These are phyloP conservation scores for Macrostomum lignano DNA, from an alignment of 1,140 invertebrate genomes.

Conservation along the genomic window DNA sequence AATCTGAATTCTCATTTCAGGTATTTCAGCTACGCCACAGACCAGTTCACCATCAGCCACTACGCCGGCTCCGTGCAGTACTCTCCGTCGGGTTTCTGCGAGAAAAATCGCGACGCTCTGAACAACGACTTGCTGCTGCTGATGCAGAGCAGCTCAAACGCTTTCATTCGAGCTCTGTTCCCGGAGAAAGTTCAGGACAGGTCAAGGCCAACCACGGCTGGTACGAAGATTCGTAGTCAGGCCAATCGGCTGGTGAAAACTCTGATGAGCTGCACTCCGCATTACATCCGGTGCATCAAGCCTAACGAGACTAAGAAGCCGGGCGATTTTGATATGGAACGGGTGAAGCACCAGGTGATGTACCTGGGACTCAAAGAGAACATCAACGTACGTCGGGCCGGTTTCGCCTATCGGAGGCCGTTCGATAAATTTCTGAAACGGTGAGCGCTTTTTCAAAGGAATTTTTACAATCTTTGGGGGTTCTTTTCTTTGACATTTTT, in stretches of 20 bases:
- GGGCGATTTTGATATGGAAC: conserved; percentile 40
- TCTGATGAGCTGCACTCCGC: conserved; percentile 41
- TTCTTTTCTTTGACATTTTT: conserved; percentile 39
- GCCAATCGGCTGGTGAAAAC: conserved; percentile 41
- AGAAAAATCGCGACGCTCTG: conserved; percentile 44
- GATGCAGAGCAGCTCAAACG: conserved; percentile 40
- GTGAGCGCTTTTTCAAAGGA: conserved; percentile 19
- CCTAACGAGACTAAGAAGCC: conserved; percentile 44
- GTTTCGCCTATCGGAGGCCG: conserved; percentile 58
- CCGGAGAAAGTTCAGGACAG: conserved; percentile 31
- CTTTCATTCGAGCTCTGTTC: conserved; percentile 36
- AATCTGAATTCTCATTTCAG: too few relatives aligned
- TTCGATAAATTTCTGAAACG: conserved; percentile 60
- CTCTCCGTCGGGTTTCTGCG: conserved; percentile 42
- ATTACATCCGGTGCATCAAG: conserved; percentile 43
- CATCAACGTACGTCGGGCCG: conserved; percentile 64
- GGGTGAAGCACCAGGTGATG: conserved; percentile 51
- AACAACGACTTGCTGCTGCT: conserved; percentile 41
- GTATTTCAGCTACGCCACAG: too few relatives aligned
- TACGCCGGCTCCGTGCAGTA: conserved; percentile 41
- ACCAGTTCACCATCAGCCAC: conserved; percentile 41
- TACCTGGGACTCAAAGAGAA: conserved; percentile 75
- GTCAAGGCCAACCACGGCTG: conserved; percentile 38
- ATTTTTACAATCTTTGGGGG: conserved; percentile 29
- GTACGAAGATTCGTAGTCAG: conserved; percentile 42